phyloP scores from a whole-genome alignment of 2,113 vertebrate genomes.

The Crocuta crocuta region DNA sequence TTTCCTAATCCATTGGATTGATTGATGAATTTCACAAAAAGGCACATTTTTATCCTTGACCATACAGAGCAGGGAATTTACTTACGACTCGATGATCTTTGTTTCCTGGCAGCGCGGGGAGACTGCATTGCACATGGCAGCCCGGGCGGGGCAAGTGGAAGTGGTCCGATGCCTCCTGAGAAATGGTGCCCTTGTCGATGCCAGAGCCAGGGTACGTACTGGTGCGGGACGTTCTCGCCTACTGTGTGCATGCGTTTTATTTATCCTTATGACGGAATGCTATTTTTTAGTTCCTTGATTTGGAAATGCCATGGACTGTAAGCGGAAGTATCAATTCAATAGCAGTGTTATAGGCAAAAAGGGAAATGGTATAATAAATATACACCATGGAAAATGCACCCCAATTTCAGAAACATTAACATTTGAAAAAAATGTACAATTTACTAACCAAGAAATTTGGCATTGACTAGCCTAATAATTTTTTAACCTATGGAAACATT shows the following conservation, averaged over 20 bases:
- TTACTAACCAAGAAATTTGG: neutral
- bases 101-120: slow-evolving; percentile 93
- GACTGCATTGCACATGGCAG: slow-evolving; percentile 97
- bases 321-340: neutral
- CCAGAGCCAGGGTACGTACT: slow-evolving; percentile 95
- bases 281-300: neutral
- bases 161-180: slow-evolving; percentile 97
- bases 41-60: neutral
- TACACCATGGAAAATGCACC: neutral
- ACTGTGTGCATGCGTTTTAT: rapidly evolving
- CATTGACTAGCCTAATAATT: neutral
- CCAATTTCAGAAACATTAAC: neutral
- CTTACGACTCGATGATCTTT: slow-evolving; percentile 65
- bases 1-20: neutral
- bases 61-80: neutral
- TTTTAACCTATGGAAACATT: neutral
- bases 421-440: neutral
- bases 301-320: neutral
- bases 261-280: neutral
- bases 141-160: slow-evolving; percentile 97
- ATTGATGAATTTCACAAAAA: slow-evolving; percentile 7
- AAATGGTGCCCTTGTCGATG: slow-evolving; percentile 97
- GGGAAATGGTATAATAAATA: neutral
- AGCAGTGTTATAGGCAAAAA: neutral
- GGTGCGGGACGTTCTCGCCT: neutral